A percentile compares a stretch with the other conserved stretches of the same genome.
phyloP scores from a whole-genome alignment of 2,113 vertebrate genomes.

The Ifrita kowaldi region DNA sequence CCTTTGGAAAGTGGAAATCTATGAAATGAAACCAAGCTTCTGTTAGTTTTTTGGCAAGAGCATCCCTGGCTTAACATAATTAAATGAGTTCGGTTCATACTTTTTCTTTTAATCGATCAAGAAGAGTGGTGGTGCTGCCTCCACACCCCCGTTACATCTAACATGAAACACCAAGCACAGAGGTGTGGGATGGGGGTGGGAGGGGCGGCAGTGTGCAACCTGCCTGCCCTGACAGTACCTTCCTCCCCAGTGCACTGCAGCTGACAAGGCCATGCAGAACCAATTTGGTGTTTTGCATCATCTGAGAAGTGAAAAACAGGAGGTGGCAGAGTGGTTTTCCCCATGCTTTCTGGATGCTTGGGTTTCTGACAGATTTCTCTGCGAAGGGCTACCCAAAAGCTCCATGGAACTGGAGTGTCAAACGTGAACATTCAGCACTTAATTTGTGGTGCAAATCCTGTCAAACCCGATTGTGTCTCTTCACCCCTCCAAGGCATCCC shows the following conservation, averaged over 20 bases:
- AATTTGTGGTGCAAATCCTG: conserved; percentile 52
- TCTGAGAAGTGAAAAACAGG: conserved; percentile 14
- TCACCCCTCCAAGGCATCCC: background rate
- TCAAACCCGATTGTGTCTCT: background rate
- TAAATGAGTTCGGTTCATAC: background rate
- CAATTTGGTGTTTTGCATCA: background rate
- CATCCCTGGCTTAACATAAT: background rate
- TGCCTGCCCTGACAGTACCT: background rate
- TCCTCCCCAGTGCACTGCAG: background rate
- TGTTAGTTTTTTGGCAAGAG: background rate
- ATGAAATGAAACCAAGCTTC: background rate
- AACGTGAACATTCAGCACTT: conserved; percentile 35
- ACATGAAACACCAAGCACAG: background rate
- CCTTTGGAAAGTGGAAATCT: background rate
- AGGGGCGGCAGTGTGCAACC: background rate
- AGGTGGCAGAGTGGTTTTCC: conserved; percentile 18
- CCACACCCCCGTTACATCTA: background rate
- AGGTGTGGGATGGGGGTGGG: too few species aligned
- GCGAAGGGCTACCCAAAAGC: conserved; percentile 20
- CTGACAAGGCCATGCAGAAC: background rate
- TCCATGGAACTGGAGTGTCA: conserved; percentile 22
- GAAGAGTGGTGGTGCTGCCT: background rate
- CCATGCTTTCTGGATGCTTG: conserved; percentile 5
- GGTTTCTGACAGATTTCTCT: conserved; percentile 29
- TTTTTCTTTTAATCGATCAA: background rate